Evolutionary conservation across 2,888 invertebrate species (phyloP), one percentile per base, ranked within the genome.

Genomic region (Xestia sexstrigata): DNA sequence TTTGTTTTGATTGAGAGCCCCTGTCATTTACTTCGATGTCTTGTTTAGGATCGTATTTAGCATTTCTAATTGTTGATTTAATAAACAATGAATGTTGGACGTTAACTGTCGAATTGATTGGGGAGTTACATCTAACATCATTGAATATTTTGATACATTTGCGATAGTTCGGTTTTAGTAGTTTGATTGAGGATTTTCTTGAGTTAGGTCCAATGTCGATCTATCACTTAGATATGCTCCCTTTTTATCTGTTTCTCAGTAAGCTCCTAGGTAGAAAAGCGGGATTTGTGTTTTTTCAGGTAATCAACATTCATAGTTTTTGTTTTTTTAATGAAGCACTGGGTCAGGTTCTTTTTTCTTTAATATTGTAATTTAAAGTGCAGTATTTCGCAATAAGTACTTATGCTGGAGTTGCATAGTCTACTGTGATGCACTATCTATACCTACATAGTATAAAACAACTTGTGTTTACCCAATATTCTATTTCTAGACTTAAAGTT

Each of bases 1-100:
- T 86, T 86, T 87, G 86, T 83, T 87, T 76, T 87, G 87, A 87
- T 87, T 86, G 81, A 88, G 65, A 82, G 86, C 72, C 76, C 58
- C 79, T 81, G 86, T 82, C 86, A 86, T 89, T 84, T 82, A 85
- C 78, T 88, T 80, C 63, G 66, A 74, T 45, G 80, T 82, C 80
- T 81, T 78, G 83, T 76, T 71, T 62, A 72, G 63, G 78, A 47
- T 84, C 11, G 67, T 60, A 75, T 68, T 84, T 82, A 83, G 86
- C 74, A 86, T 79, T 78, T 73, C 78, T 86, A 83, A 81, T 83
- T 73, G 70, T 73, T 74, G 74, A 70, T 74, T 75, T 70, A 82
- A 78, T 83, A 78, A 75, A 78, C 71, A 75, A 84, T 78, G 62
- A 70, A 69, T 68, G 70, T 84, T 13, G 49, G 15, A 80, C 35